A percentile compares a stretch with the other conserved stretches of the same genome.
Conservation (phyloP, 1,140 invertebrate species). For the Hormaphis cornu region DNA sequence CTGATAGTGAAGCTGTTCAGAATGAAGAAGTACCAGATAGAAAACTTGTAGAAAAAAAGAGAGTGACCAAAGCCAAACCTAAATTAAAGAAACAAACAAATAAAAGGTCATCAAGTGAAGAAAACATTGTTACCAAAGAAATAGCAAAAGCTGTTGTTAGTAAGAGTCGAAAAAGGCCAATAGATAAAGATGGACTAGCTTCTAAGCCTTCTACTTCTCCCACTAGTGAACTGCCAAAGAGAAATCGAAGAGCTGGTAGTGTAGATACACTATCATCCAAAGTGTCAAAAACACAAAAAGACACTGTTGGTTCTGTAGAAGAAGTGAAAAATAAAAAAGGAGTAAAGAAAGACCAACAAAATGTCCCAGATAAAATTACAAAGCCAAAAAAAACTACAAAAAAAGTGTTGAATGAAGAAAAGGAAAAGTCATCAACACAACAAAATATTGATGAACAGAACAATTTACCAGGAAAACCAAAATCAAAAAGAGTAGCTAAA, state of each 20-base stretch:
- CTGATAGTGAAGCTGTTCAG: no score
- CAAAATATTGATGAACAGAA: background rate
- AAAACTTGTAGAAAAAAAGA: background rate
- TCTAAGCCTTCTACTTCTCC: background rate
- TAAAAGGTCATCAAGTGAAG: background rate
- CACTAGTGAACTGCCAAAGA: background rate
- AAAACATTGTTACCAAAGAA: background rate
- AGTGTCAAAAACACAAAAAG: background rate
- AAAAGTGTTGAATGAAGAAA: background rate
- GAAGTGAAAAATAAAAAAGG: background rate
- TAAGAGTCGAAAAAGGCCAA: background rate
- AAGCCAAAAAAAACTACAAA: conserved; percentile 7
- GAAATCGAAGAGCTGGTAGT: background rate
- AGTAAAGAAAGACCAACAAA: background rate
- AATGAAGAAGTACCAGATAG: background rate
- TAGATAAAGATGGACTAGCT: background rate
- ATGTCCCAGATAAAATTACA: background rate
- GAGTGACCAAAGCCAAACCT: background rate
- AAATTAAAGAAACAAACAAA: background rate
- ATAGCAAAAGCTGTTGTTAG: background rate
- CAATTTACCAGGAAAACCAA: background rate
- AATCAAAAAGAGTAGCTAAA: background rate
- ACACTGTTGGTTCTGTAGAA: background rate
- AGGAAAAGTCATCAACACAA: background rate
- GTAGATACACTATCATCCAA: background rate